Evolutionary conservation across 30 jellyfish, hydroid and myxozoan genomes (phyloP), one percentile per base, ranked within the genome.

Genomic region (Aurelia aurita complex sp. Pacific): DNA sequence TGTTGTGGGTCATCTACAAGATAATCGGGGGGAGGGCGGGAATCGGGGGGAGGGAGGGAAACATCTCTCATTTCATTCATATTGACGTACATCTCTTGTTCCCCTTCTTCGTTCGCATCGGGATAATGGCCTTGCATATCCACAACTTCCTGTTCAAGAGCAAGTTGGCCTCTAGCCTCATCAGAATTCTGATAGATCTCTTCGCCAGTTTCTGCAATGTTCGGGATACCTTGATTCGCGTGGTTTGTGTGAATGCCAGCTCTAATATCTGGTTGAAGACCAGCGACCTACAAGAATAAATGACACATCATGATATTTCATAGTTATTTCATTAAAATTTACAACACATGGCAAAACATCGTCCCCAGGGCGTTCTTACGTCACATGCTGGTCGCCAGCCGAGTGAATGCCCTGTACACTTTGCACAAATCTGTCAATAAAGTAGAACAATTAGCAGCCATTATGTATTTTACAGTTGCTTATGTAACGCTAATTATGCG

Each of bases 81-180:
- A 57, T 74, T 74, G 10, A 74, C 85, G 50, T 74, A 74, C 51
- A 74, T 4, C 23, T 74, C 74, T 23, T 72, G 69, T 13, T 2
- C 57, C 13, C 33, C 69, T 72, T 35, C 67, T 12, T 33, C 17
- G 82, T 33, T 51, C 17, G n/a, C 67, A 17, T 72, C 12, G 6
- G 52, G 19, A 6, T 40, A 16, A 43, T 14, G 14, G 40, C 17
- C 67, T 36, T 36, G 82, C 9, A 9, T 34, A 13, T 51, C 82
- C 51, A 14, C 8, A 42, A 50, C 43, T 4, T 51, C 36, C 17
- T 12, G 67, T 3, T 38, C 67, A 68, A 68, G 63, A 36, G 29
- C 57, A 64, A 72, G 8, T 4, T 34, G 32, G 5, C 35, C 43
- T 4, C 43, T 72, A 15, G 32, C 32, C 40, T 35, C 67, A 10